Evolutionary conservation across 35 echinoderm and acorn worm genomes (phyloP), one percentile per base, ranked within the genome.

Genomic region (Heliocidaris tuberculata): DNA sequence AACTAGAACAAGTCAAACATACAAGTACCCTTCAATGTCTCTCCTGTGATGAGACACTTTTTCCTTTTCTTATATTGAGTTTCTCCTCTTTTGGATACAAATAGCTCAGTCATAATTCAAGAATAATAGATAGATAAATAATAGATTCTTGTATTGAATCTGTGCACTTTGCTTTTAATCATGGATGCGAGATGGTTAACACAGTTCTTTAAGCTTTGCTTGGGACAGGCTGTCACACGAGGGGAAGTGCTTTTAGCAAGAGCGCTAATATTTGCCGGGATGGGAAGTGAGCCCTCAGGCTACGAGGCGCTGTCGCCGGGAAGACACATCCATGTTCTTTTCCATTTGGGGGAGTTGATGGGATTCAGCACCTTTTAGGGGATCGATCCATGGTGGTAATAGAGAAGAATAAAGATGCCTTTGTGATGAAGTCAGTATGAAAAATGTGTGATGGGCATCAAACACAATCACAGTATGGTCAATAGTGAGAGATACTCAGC

Each of bases 201-300:
- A 24, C 8, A 7, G 65, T 78, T 78, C 65, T 78, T 42, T 42
- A 42, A 42, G 35, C 35, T 42, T 78, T 78, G 65, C 65, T n/a
- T 24, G 19, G 65, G 65, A 78, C 21, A 78, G 65, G 19, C 65
- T 78, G 65, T 27, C 65, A 78, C 21, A 78, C 21, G 21, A 19
- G 35, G 65, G 65, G 65, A 78, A 78, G 65, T 78, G 65, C 65
- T 78, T 78, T 78, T 19, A 78, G 65, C 65, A n/a, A 78, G 65
- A 78, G 65, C 17, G 65, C 65, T 78, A 78, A 78, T 78, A 19
- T 78, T 78, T 78, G 65, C 65, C 27, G 65, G 65, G 65, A 78
- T 78, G 65, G 65, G 21, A 78, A 78, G 65, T 19, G 21, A 78
- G 65, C 65, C 65, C 65, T 78, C 21, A 8, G 65, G 65, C 65